A percentile compares a stretch with the other conserved stretches of the same genome.
phyloP scores from a whole-genome alignment of 2,888 invertebrate species.

The Microdon myrmicae region DNA sequence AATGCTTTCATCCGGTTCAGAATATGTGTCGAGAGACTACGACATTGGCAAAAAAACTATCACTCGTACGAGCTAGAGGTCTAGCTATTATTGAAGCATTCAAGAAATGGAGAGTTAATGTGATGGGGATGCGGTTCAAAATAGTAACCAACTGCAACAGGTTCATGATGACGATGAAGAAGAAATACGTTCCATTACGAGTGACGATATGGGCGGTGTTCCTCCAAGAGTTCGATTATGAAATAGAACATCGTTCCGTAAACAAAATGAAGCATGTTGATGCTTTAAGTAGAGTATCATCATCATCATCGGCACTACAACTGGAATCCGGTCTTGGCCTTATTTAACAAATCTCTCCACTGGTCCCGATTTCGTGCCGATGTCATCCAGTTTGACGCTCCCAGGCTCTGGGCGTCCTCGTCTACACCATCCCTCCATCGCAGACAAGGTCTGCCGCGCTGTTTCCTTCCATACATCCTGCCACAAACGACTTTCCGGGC shows the following conservation, averaged over 20 bases:
- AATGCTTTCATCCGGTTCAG: conserved; percentile 50
- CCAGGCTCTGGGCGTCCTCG: too few relatives aligned
- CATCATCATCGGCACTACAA: too few relatives aligned
- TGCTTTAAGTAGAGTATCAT: too few relatives aligned
- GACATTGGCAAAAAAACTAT: conserved; percentile 43
- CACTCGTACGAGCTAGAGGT: conserved; percentile 54
- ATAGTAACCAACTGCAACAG: conserved; percentile 51
- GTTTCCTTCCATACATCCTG: too few relatives aligned
- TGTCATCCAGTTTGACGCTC: too few relatives aligned
- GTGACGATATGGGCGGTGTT: conserved; percentile 35
- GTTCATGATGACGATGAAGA: conserved; percentile 41
- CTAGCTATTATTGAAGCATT: conserved; percentile 53
- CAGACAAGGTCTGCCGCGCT: too few relatives aligned
- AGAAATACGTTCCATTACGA: conserved; percentile 31
- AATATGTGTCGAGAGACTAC: conserved; percentile 54
- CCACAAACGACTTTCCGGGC: too few relatives aligned
- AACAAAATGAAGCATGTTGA: conserved; percentile 39
- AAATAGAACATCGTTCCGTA: conserved; percentile 34
- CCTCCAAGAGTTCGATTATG: conserved; percentile 43
- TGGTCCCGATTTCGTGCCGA: too few relatives aligned
- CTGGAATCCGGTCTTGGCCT: too few relatives aligned
- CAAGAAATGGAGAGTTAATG: conserved; percentile 53
- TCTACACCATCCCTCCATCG: too few relatives aligned
- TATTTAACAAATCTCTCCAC: too few relatives aligned
- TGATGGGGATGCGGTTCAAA: conserved; percentile 33